These are phyloP conservation scores for Andrena minutula DNA, from an alignment of 2,888 invertebrate genomes.

Conservation along the genomic window DNA sequence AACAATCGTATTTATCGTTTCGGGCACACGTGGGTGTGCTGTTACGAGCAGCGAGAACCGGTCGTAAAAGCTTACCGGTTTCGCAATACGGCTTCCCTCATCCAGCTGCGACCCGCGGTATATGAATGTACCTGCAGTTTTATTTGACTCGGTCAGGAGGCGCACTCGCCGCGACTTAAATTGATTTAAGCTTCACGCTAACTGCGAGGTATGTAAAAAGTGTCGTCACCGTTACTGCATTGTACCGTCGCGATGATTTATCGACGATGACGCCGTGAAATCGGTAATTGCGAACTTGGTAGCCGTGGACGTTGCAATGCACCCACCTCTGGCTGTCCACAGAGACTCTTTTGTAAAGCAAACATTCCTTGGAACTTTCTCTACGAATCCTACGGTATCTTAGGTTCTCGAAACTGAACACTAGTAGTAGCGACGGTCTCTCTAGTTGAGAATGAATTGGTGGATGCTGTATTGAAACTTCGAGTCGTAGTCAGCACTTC, in stretches of 20 bases:
- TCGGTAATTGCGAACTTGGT: conserved; percentile 25
- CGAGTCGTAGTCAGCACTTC: no score
- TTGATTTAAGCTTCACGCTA: neutral
- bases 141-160: conserved; percentile 31
- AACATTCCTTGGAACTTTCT: conserved; percentile 7
- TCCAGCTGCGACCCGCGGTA: conserved; percentile 19
- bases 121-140: conserved; percentile 44
- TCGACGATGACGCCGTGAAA: conserved; percentile 26
- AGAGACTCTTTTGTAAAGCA: neutral
- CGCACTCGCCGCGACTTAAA: conserved; percentile 3
- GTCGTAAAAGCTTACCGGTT: conserved; percentile 73
- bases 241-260: conserved; percentile 2
- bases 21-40: conserved; percentile 61
- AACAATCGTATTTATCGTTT: conserved; percentile 63
- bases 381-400: neutral
- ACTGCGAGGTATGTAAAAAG: neutral
- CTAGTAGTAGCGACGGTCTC: no score
- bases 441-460: no score
- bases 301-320: neutral
- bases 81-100: conserved; percentile 52
- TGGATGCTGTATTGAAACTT: no score
- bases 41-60: conserved; percentile 63
- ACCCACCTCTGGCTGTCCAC: neutral
- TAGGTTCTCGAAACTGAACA: neutral
- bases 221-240: conserved; percentile 25